Base-by-base conservation (phyloP, 2,113 vertebrate genomes). In the Monopterus albus region DNA sequence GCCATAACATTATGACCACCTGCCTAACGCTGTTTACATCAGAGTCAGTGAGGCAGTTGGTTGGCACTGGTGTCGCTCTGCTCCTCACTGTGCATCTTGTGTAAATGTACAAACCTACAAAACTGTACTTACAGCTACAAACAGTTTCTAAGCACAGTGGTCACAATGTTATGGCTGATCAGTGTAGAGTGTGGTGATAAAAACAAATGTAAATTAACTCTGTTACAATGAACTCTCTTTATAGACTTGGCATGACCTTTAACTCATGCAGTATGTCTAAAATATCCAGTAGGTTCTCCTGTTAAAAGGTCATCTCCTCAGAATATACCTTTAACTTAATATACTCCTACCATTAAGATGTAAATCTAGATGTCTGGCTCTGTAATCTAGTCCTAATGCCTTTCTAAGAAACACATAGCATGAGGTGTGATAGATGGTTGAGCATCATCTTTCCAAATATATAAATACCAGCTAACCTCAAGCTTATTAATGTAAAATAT, bases 231-330 rank as follows among this genome's bases (percentile, higher is more conserved):
- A 39, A 39, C 42, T 29, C 21, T 38, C 20, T 26, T 31, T 31
- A 31, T 31, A 31, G 29, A 31, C 29, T 7, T 39, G 18, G n/a
- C 25, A n/a, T 39, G 29, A 31, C 45, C 51, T 25, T 23, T 51
- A 14, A 43, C 25, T 20, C 31, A 14, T 23, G 35, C 29, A 31
- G 29, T 31, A 31, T 31, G 29, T 31, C 29, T 31, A 31, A 31
- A 31, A 31, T 31, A 31, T 31, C 29, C 29, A 31, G 29, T 31
- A 7, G 5, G 2, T 29, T 25, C 14, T 49, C 39, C 49, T 61
- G 4, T 38, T 39, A 10, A 56, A 57, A 58, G 38, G 26, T 71
- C 13, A 18, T 51, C 52, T 36, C 63, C 42, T 63, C 25, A 47
- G 13, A 31, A 46, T n/a, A 28, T 38, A 14, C 31, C 29, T 7